Base-by-base conservation (phyloP, 2,113 vertebrate species). In the Acanthisitta chloris region DNA sequence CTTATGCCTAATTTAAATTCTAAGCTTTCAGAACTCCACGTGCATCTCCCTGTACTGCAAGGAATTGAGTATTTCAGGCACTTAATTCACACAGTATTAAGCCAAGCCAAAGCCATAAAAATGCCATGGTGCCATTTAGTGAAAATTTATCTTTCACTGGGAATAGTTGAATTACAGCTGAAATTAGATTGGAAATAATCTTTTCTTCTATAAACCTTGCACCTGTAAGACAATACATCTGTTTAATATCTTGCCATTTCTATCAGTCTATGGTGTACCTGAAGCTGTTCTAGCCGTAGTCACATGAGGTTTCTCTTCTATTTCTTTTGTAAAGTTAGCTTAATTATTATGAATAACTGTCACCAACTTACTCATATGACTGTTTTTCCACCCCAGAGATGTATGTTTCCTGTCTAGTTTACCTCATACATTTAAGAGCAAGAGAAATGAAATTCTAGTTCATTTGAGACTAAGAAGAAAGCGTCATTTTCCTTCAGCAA, bases 81-180 rank as follows among this genome's bases (percentile, higher is more conserved):
- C 17, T 94, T 95, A 86, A 80, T 96, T 88, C 73, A 94, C 43
- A 91, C 1, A 13, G 16, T 52, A 59, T 92, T 97, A 96, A 92
- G 76, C 26, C 61, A 92, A 95, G 57, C 25, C 49, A 91, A 92
- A 95, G 26, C 67, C 86, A 82, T 97, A 89, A 97, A 98, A 92
- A 92, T 97, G 92, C 92, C 95, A 93, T 18, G 34, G 74, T 83
- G 36, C 55, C 96, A 83, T 91, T 97, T 95, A 95, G 66, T 76
- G 87, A 97, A 96, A 96, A 97, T 96, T 96, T 97, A 94, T 97
- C 45, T 96, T 92, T 96, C 67, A 57, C 31, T 34, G 46, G 69
- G 49, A 97, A 89, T 80, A 88, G 79, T 92, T 96, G 88, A 97
- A 90, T 97, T 96, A 86, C 40, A 90, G 74, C 52, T 57, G 69